phyloP scores from a whole-genome alignment of 2,888 invertebrate species.

The Nephrotoma flavescens region DNA sequence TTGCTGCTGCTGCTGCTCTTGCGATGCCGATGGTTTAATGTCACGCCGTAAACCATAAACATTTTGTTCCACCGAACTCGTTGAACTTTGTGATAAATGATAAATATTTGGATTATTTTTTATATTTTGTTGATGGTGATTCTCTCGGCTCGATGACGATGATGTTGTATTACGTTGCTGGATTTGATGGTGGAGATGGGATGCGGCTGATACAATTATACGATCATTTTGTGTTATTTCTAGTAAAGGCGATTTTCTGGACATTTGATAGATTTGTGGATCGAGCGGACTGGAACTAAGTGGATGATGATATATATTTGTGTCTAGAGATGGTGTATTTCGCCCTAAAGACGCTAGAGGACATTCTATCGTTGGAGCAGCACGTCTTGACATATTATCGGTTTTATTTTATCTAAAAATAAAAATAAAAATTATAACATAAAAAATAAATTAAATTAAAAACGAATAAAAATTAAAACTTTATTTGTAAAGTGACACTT shows the following conservation, averaged over 20 bases:
- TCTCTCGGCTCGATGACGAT: slow-evolving; percentile 21
- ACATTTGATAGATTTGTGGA: slow-evolving; percentile 34
- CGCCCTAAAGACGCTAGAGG: slow-evolving; percentile 44
- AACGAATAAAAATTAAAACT: background rate
- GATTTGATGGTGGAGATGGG: background rate
- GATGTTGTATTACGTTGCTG: slow-evolving; percentile 10
- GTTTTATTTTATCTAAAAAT: background rate
- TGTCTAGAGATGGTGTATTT: slow-evolving; percentile 29
- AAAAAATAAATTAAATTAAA: background rate
- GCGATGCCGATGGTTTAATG: slow-evolving; percentile 11
- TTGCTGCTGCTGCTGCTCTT: slow-evolving; percentile 20
- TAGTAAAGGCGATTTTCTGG: slow-evolving; percentile 29
- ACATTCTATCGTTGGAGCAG: slow-evolving; percentile 38
- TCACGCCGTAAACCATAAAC: slow-evolving; percentile 10
- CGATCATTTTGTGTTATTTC: slow-evolving; percentile 12
- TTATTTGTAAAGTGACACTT: background rate
- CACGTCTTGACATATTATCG: slow-evolving; percentile 27
- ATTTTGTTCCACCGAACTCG: slow-evolving; percentile 22
- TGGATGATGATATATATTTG: slow-evolving; percentile 30
- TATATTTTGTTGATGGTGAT: slow-evolving; percentile 8
- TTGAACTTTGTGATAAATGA: slow-evolving; percentile 22
- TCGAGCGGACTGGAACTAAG: slow-evolving; percentile 33
- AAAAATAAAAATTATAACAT: background rate
- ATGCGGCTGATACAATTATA: background rate
- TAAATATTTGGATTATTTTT: slow-evolving; percentile 16